phyloP scores from a whole-genome alignment of 2,113 vertebrate species.

The Mus pahari region DNA sequence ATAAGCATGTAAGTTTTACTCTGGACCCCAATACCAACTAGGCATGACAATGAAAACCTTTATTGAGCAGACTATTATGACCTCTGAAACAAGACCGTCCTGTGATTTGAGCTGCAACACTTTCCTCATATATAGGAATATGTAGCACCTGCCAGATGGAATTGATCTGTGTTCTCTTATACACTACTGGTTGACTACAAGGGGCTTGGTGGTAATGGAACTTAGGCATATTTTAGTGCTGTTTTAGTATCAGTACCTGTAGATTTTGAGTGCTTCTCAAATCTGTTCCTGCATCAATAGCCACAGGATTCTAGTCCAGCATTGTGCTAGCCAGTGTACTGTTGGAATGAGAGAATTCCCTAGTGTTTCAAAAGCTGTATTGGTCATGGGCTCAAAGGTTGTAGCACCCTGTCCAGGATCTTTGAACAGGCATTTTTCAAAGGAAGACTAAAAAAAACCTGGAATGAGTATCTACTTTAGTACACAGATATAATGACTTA shows the following conservation, averaged over 20 bases:
- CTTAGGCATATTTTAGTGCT: not conserved
- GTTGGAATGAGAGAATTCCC: not conserved
- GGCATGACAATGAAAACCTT: not conserved
- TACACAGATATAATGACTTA: not conserved
- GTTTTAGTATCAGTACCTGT: not conserved
- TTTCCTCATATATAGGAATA: not conserved
- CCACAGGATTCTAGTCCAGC: not conserved
- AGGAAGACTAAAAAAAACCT: not conserved
- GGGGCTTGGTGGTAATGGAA: not conserved
- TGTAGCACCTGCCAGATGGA: not conserved
- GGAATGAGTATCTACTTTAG: not conserved
- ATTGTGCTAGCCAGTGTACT: not conserved
- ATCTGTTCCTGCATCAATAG: not conserved
- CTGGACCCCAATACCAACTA: not conserved
- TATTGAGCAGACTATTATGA: not conserved
- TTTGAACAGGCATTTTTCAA: not conserved
- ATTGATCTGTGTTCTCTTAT: not conserved
- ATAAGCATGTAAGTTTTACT: not conserved
- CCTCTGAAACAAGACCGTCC: not conserved
- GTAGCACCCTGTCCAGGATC: not conserved
- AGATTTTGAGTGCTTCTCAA: not conserved
- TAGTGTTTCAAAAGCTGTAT: not conserved
- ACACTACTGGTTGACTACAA: not conserved
- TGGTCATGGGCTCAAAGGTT: not conserved
- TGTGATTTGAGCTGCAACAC: not conserved